A percentile compares a stretch with the other conserved stretches of the same genome.
Conservation (phyloP, 2,888 invertebrate genomes). For the Drosophila aldrichi region DNA sequence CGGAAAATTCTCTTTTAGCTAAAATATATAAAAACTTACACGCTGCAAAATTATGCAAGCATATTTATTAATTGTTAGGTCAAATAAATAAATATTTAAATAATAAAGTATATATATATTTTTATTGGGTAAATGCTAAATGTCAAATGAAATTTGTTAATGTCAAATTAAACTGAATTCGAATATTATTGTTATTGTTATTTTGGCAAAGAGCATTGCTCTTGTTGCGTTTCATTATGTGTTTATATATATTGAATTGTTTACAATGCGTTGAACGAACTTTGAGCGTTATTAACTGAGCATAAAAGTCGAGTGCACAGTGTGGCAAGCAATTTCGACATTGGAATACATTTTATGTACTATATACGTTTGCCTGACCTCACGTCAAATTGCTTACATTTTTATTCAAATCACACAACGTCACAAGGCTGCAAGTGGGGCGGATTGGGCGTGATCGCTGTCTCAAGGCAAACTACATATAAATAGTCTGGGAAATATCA, state of each 20-base stretch:
- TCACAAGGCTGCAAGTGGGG: slow-evolving; percentile 41
- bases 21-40: slow-evolving; percentile 70
- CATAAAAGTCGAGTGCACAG: slow-evolving; percentile 26
- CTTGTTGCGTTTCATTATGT: slow-evolving; percentile 6
- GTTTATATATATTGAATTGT: slow-evolving; percentile 19
- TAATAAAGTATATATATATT: not conserved
- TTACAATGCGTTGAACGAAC: slow-evolving; percentile 72
- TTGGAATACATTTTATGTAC: slow-evolving; percentile 52
- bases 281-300: slow-evolving; percentile 34
- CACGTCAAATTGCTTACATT: slow-evolving; percentile 46
- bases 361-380: slow-evolving; percentile 37
- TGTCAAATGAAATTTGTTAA: slow-evolving; percentile 35
- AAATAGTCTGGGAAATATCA: slow-evolving; percentile 37
- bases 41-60: slow-evolving; percentile 62
- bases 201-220: slow-evolving; percentile 45
- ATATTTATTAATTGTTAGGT: slow-evolving; percentile 45
- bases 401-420: slow-evolving; percentile 63
- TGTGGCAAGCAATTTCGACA: slow-evolving; percentile 48
- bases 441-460: slow-evolving; percentile 17
- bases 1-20: slow-evolving; percentile 47
- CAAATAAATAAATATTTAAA: slow-evolving; percentile 29
- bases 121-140: slow-evolving; percentile 34
- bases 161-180: slow-evolving; percentile 21
- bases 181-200: slow-evolving; percentile 32
- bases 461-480: slow-evolving; percentile 60